Evolutionary conservation across 92 coral and sea anemone genomes (phyloP), one percentile per base, ranked within the genome.

Genomic region (Meandrina meandrites): DNA sequence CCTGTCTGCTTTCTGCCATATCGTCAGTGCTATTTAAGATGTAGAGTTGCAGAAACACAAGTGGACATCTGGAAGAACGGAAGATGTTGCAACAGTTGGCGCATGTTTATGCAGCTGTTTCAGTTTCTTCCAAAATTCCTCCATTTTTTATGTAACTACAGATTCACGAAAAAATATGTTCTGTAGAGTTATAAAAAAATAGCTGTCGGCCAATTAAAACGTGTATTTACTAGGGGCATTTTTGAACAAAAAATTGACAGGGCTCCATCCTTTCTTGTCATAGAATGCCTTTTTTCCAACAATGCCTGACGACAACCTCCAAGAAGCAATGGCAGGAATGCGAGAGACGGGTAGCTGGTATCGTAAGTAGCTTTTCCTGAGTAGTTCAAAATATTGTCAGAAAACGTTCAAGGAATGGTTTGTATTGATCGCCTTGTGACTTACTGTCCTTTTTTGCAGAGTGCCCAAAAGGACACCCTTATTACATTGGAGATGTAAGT

Each of bases 401-500:
- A 1, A 74, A 74, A 30, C 18, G 24, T 34, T 3, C 19, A 9
- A 12, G 3, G 81, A 10, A 27, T 14, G 60, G 9, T 16, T n/a
- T 28, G 18, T 53, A 9, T 1, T 77, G 35, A 73, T 37, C 10
- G 1, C 12, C 5, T n/a, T 50, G 35, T 10, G 67, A 56, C 15
- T 16, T 18, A 45, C 8, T 81, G 53, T 14, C 24, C 3, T 87
- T 70, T 16, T 19, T 75, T 71, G 36, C 76, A 95, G 98, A 83
- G 77, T 95, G 98, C 81, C 96, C 95, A 35, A 89, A 64, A 36
- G 96, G 98, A 60, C 98, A 95, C 51, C 96, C 92, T 16, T 95
- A 95, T 69, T 94, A 87, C 67, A 89, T 95, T 37, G 96, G 96
- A 37, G 91, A 95, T 79, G 98, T 95, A 86, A 93, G 96, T 93